Evolutionary conservation across 2,888 invertebrate genomes (phyloP).

Genomic region (Nebria salina): DNA sequence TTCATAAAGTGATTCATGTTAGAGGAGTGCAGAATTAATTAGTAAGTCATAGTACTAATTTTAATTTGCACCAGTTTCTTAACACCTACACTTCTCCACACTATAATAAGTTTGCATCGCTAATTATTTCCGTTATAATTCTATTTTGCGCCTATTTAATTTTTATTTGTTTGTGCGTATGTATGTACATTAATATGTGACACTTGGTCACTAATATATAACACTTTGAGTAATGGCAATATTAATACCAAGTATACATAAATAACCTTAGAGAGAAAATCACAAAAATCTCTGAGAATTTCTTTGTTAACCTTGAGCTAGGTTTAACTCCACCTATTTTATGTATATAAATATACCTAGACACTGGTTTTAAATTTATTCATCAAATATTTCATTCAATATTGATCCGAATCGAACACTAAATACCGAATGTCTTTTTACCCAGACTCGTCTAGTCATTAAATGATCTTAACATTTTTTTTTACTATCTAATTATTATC

Average conservation of each 20-base stretch:
- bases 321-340: slow-evolving; percentile 17
- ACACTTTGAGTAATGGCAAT: neutral
- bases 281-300: slow-evolving; percentile 11
- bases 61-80: neutral
- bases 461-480: too few relatives aligned
- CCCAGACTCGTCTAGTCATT: too few relatives aligned
- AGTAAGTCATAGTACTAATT: neutral
- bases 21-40: neutral
- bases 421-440: too few relatives aligned
- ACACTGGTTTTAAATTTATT: neutral
- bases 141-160: neutral
- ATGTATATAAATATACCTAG: neutral
- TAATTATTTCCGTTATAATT: neutral
- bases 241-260: slow-evolving; percentile 18
- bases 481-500: too few relatives aligned
- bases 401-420: too few relatives aligned
- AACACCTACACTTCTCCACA: neutral
- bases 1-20: neutral
- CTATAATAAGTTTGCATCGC: neutral
- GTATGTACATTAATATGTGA: neutral
- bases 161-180: neutral
- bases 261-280: slow-evolving; percentile 15
- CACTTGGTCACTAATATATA: neutral
- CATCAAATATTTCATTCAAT: neutral
- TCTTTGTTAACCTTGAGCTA: slow-evolving; percentile 28